Percentiles rank a stretch among this genome's conserved stretches.
phyloP scores from a whole-genome alignment of 1,140 invertebrate genomes.

The Drosophila carrolli region DNA sequence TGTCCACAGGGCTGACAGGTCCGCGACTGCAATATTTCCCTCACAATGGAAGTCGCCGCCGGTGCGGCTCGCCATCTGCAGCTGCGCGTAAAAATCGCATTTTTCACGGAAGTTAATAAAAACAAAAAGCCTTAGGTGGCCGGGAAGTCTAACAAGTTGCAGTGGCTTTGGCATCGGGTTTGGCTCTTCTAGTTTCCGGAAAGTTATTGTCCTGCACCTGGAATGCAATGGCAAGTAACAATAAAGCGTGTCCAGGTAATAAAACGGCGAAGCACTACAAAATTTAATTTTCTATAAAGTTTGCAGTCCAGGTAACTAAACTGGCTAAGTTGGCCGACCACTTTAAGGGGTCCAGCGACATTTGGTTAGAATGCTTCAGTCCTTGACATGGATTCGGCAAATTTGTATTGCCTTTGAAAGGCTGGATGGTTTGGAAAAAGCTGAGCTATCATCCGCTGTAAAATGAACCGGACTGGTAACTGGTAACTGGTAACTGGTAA shows the following conservation, averaged over 20 bases:
- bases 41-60: constrained; percentile 5
- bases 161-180: constrained; percentile 25
- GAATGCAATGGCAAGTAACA: constrained; percentile 25
- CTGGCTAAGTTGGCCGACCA: constrained; percentile 26
- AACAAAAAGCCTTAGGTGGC: constrained; percentile 34
- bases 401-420: constrained; percentile 40
- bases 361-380: constrained; percentile 37
- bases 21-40: constrained; percentile 1
- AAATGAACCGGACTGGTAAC: constrained; percentile 9
- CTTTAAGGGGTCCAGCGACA: constrained; percentile 11
- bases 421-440: constrained; percentile 36
- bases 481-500: no score
- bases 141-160: constrained; percentile 64
- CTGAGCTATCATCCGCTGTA: constrained; percentile 33
- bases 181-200: constrained; percentile 31
- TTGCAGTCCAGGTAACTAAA: constrained; percentile 13
- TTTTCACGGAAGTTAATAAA: constrained; percentile 64
- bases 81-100: constrained; percentile 70
- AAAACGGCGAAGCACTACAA: constrained; percentile 46
- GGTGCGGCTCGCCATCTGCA: constrained; percentile 5
- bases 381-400: constrained; percentile 58
- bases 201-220: constrained; percentile 57
- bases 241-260: constrained; percentile 41
- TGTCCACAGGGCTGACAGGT: constrained; percentile 15
- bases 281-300: constrained; percentile 48